Evolutionary conservation across 1,140 invertebrate species (phyloP), one percentile per base, ranked within the genome.

Genomic region (Watersipora subatra): DNA sequence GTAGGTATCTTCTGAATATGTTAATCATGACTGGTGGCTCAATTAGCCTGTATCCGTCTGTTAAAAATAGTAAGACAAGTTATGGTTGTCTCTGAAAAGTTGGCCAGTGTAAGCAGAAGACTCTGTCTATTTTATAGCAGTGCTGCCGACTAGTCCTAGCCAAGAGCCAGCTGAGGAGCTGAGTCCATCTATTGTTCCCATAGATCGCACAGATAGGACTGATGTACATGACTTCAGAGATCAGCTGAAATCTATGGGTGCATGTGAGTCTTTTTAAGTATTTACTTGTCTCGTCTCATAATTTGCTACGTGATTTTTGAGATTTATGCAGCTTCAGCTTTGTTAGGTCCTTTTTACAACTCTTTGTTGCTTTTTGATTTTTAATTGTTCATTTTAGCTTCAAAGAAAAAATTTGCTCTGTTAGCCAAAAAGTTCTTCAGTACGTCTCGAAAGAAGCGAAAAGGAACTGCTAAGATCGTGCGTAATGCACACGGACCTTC

Each of bases 351-450:
- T n/a, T n/a, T n/a, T n/a, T n/a, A n/a, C n/a, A n/a, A n/a, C n/a
- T n/a, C n/a, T 46, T n/a, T 46, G 34, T 7, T 46, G 34, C 34
- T 46, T 46, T 46, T 46, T 7, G n/a, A n/a, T n/a, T n/a, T n/a
- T n/a, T n/a, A n/a, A n/a, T 55, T 17, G 22, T 17, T 55, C 46
- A 22, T 55, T 55, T 17, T 55, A 59, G 58, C 7, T 24, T 59
- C 58, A 7, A 59, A 59, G 22, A 59, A 59, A 22, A 59, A 59
- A 59, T 59, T 59, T 59, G 58, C 58, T 59, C 22, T 59, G 7
- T 12, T 59, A 25, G 58, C 58, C 7, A 59, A 59, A 22, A 59
- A 59, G 22, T 59, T 59, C 22, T 59, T 59, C 22, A 59, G 7
- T 7, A 46, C 34, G n/a, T 46, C 34, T 46, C 34, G 34, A 46